These are phyloP conservation scores for Aplidium turbinatum DNA, from an alignment of 23 tunicate genomes.

Conservation along the genomic window DNA sequence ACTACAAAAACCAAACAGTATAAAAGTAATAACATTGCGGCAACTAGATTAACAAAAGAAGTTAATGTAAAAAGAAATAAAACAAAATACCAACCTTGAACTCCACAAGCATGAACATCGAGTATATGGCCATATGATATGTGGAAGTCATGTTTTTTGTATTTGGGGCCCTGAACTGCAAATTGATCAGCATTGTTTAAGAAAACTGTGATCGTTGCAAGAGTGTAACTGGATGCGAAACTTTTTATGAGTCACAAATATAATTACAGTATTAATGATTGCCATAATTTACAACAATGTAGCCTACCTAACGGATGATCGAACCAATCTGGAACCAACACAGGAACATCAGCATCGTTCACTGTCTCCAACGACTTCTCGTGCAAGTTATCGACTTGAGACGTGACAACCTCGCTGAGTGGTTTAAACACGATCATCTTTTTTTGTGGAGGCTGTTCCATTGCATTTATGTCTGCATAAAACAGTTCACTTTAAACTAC, in stretches of 20 bases:
- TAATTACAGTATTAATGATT: too few relatives aligned
- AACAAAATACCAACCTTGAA: slow-evolving; percentile 33
- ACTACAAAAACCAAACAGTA: too few relatives aligned
- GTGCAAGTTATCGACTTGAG: neutral
- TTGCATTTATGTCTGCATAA: slow-evolving; percentile 47
- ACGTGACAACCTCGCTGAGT: neutral
- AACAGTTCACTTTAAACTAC: too few relatives aligned
- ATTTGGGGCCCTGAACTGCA: slow-evolving; percentile 65
- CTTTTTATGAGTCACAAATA: too few relatives aligned
- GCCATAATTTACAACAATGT: too few relatives aligned
- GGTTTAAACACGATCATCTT: slow-evolving; percentile 50
- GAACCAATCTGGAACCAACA: slow-evolving; percentile 70
- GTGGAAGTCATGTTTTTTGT: slow-evolving; percentile 16
- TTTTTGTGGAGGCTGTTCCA: slow-evolving; percentile 61
- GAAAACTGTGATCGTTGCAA: too few relatives aligned
- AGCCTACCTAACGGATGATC: slow-evolving; percentile 87
- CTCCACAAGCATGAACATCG: slow-evolving; percentile 47
- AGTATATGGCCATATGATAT: slow-evolving; percentile 23
- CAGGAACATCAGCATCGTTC: slow-evolving; percentile 29
- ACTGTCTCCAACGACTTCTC: too few relatives aligned
- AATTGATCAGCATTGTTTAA: too few relatives aligned
- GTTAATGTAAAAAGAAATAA: too few relatives aligned
- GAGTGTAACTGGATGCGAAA: too few relatives aligned
- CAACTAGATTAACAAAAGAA: too few relatives aligned
- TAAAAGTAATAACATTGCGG: too few relatives aligned